These are phyloP conservation scores for Leptodactylus fuscus DNA, from an alignment of 2,113 vertebrate species.

Conservation along the genomic window DNA sequence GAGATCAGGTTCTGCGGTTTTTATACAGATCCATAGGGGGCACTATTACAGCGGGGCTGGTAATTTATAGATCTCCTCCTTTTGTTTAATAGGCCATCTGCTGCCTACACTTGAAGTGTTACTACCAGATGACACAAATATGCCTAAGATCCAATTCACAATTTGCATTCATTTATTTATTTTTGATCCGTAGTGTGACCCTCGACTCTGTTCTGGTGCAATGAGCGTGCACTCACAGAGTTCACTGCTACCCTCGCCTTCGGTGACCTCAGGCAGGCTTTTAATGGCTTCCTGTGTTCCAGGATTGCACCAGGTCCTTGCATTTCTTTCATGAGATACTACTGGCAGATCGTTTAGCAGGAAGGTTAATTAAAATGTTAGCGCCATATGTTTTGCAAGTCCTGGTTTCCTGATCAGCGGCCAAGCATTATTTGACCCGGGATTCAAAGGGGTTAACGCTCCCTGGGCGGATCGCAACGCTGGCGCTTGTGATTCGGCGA, in stretches of 20 bases:
- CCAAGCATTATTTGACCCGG: neutral
- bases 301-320: neutral
- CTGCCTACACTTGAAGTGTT: neutral
- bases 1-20: no score
- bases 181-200: no score
- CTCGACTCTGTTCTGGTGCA: no score
- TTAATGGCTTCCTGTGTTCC: neutral
- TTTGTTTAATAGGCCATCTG: neutral
- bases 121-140: neutral
- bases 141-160: neutral
- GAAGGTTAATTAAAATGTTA: constrained; percentile 11
- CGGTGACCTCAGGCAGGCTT: neutral
- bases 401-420: neutral
- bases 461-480: neutral
- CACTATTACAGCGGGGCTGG: neutral
- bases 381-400: constrained; percentile 1
- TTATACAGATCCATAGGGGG: neutral
- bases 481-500: constrained; percentile 28
- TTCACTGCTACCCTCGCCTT: neutral
- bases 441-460: constrained; percentile 18
- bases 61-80: neutral
- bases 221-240: no score
- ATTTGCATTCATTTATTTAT: neutral
- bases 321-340: neutral
- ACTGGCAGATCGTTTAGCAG: neutral